These are phyloP conservation scores for Netelia melanura DNA, from an alignment of 2,888 invertebrate species.

Conservation along the genomic window DNA sequence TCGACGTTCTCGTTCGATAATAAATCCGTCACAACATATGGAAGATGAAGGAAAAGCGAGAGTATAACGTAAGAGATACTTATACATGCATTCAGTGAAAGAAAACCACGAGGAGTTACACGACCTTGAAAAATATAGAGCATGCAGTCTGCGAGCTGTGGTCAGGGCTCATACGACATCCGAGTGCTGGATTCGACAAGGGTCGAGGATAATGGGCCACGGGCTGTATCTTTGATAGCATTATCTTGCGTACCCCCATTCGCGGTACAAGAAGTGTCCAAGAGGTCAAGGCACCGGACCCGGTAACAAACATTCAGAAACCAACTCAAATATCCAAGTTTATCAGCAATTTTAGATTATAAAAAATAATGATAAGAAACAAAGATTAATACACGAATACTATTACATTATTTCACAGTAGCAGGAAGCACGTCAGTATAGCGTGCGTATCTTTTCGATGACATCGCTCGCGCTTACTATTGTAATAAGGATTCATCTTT, in stretches of 20 bases:
- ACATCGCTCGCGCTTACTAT: conserved; percentile 8
- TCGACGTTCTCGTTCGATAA: conserved; percentile 22
- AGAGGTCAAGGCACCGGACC: conserved; percentile 20
- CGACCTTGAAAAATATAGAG: conserved; percentile 66
- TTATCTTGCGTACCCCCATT: too few relatives aligned
- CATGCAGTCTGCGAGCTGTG: conserved; percentile 40
- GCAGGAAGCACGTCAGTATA: background rate
- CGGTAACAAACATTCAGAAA: conserved; percentile 8
- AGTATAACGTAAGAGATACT: conserved; percentile 9
- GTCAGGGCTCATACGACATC: conserved; percentile 29
- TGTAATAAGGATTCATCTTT: conserved; percentile 23
- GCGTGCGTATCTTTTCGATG: background rate
- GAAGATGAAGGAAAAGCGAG: conserved; percentile 55
- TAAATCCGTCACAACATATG: conserved; percentile 45
- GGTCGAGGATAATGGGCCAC: conserved; percentile 48
- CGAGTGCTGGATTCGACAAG: background rate
- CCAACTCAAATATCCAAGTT: background rate
- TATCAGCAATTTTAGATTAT: background rate
- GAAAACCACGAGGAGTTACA: background rate
- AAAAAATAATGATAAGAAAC: background rate
- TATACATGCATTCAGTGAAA: background rate
- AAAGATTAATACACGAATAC: background rate
- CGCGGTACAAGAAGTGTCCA: conserved; percentile 7
- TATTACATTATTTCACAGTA: background rate
- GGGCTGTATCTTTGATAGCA: background rate